Evolutionary conservation across 2,888 invertebrate species (phyloP).

Genomic region (Epistrophe grossulariae): DNA sequence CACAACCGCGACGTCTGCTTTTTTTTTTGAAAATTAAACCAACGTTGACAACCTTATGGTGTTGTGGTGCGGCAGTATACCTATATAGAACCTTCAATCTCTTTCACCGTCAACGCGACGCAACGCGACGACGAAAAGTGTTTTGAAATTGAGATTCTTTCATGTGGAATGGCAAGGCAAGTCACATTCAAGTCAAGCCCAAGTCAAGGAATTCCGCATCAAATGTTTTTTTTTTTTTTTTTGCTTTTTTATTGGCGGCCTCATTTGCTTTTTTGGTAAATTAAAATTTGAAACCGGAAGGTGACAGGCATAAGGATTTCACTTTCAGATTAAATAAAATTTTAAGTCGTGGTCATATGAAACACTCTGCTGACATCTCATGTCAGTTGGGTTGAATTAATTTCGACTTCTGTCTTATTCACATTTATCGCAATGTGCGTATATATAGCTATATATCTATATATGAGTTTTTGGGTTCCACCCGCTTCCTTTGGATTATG

Average conservation of each 20-base stretch:
- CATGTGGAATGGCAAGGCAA: slow-evolving; percentile 48
- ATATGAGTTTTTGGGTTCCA: background rate
- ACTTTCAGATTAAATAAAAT: slow-evolving; percentile 40
- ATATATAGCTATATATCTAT: too few species aligned
- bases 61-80: too few species aligned
- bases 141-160: slow-evolving; percentile 32
- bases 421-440: slow-evolving; percentile 56
- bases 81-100: background rate
- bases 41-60: too few species aligned
- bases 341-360: slow-evolving; percentile 52
- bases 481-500: background rate
- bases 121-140: background rate
- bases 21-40: too few species aligned
- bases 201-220: slow-evolving; percentile 13
- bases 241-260: slow-evolving; percentile 40
- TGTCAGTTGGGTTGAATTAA: slow-evolving; percentile 58
- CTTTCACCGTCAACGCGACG: background rate
- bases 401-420: slow-evolving; percentile 17
- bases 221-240: slow-evolving; percentile 33
- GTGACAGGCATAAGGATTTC: background rate
- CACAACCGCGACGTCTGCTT: too few species aligned
- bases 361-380: slow-evolving; percentile 40
- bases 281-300: slow-evolving; percentile 26
- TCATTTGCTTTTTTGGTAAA: slow-evolving; percentile 24
- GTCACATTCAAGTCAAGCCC: too few species aligned